Base-by-base conservation (phyloP, 2,113 vertebrate species). In the Salvelinus alpinus region DNA sequence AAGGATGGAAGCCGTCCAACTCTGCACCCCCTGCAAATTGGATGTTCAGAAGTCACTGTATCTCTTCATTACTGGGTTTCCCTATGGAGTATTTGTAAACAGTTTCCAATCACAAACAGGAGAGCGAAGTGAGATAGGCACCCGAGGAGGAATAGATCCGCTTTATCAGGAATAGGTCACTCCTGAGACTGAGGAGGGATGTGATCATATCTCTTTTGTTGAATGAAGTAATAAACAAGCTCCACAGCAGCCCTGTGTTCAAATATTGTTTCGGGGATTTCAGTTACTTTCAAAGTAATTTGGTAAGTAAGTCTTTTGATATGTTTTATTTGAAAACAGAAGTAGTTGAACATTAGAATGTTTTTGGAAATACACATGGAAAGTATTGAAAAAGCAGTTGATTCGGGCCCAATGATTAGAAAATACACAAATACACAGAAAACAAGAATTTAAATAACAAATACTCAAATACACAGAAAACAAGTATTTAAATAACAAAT, bases 31-130 rank as follows among this genome's bases (percentile, higher is more conserved):
- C 0, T 48, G 79, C 16, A 82, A 13, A 84, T 78, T 82, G 75
- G 66, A 11, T 22, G 0, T 67, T 34, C 51, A 70, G 70, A 54
- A 73, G 75, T 90, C 79, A 71, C 62, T 71, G 16, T 86, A 80
- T 76, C 67, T 90, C 84, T 78, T 84, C 76, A 47, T 70, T 73
- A 65, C 51, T 70, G 44, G 25, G 74, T 71, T 20, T 4, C 74
- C 22, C 83, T 44, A 24, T 72, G 68, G 71, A 78, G 82, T 74
- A 51, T 82, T 83, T 75, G 59, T 78, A 75, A 80, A 73, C 70
- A 85, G 62, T 44, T 31, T 82, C 48, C 74, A 38, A 3, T 74
- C 51, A 54, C 51, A 74, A 71, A 24, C 75, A 70, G 60, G 54
- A 54, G 51, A 54, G 16, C 12, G 2, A 44, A 9, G 62, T 74